Percentiles rank a stretch among this genome's conserved stretches.
Conservation (phyloP, 30 jellyfish, hydroid and myxozoan genomes). For the Hydractinia symbiolongicarpus region DNA sequence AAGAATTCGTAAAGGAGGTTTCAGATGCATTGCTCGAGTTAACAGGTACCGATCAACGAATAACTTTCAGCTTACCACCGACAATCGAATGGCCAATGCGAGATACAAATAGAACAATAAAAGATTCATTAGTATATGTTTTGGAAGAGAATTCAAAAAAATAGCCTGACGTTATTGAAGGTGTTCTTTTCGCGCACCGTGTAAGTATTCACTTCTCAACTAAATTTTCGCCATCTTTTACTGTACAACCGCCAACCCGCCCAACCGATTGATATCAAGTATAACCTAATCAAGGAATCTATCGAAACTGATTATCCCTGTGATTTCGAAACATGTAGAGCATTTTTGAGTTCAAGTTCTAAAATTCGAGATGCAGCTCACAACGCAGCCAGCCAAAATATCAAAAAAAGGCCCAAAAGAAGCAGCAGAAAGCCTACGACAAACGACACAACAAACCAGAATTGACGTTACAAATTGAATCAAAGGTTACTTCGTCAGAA, state of each 20-base stretch:
- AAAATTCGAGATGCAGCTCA: slow-evolving; percentile 9
- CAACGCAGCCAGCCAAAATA: slow-evolving; percentile 5
- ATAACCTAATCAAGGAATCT: neutral
- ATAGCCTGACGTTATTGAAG: too few species aligned
- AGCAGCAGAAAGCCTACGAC: too few species aligned
- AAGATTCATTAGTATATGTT: slow-evolving; percentile 3
- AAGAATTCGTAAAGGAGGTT: slow-evolving; percentile 42
- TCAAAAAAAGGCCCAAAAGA: slow-evolving; percentile 1
- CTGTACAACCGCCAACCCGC: slow-evolving; percentile 26
- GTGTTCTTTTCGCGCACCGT: too few species aligned
- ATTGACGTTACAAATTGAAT: too few species aligned
- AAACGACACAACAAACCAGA: too few species aligned
- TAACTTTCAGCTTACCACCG: slow-evolving; percentile 30
- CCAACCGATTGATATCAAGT: slow-evolving; percentile 15
- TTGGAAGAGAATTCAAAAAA: neutral
- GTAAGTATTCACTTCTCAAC: too few species aligned
- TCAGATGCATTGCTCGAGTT: slow-evolving; percentile 17
- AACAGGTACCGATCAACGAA: neutral
- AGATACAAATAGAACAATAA: slow-evolving; percentile 12
- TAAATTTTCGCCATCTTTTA: neutral
- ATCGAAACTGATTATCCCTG: neutral
- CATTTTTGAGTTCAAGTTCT: neutral
- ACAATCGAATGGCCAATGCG: slow-evolving; percentile 24
- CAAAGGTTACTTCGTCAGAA: too few species aligned
- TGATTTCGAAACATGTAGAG: neutral